Base-by-base conservation (phyloP, 2,113 vertebrate genomes). In the Pithys albifrons region DNA sequence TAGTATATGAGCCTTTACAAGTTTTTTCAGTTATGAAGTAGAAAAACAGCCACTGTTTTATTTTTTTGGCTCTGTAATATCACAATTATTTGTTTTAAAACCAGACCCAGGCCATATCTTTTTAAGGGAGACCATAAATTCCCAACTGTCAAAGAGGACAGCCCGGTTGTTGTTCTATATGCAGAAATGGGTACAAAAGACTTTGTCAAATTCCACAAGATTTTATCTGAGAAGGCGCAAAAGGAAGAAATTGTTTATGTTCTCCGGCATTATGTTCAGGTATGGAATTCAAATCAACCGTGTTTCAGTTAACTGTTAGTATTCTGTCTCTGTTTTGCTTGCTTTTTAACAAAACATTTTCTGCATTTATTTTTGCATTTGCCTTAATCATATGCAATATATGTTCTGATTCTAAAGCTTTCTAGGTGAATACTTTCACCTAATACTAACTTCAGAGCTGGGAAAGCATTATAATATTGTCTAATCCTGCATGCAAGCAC, bases 181-280 rank as follows among this genome's bases (percentile, higher is more conserved):
- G 99, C 99, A 80, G 99, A 99, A 98, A 97, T 99, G 39, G 99
- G 99, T 92, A 99, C 99, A 2, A 99, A 98, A 96, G 98, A 97
- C 43, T 99, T 99, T 87, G 98, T 89, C 67, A 97, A 97, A 65
- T 99, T 99, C 97, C 99, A 99, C 95, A 99, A 98, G 95, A 95
- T 98, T 58, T 97, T 99, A 51, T 98, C 98, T 71, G 98, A 99
- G 96, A 98, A 98, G 95, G 99, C 99, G 0, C 89, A 96, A 70
- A 98, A 97, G 55, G 98, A 98, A 33, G 98, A 98, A 88, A 98
- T 99, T 45, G 78, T 97, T 25, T 99, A 99, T 94, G 97, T 99
- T 92, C 98, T 99, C 57, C 98, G 99, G 5, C 99, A 99, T 97
- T 99, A 98, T 95, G 93, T 99, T 70, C 97, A 98, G 98, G 99